A percentile compares a stretch with the other conserved stretches of the same genome.
Evolutionary conservation across 1,140 invertebrate genomes (phyloP).

Genomic region (Drosophila nigrodunni): DNA sequence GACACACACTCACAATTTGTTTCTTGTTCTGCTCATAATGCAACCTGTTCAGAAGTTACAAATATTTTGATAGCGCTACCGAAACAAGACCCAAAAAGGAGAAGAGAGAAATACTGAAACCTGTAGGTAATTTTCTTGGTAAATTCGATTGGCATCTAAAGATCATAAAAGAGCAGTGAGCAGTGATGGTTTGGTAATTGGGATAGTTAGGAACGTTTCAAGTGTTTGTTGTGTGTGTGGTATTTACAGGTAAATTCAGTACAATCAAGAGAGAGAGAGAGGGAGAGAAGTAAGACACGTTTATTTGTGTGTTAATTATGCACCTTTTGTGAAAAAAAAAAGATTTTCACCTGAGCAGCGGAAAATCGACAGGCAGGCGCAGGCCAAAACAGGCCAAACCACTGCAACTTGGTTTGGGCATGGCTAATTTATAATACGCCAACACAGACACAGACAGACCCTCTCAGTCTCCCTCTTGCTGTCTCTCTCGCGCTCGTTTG

Average conservation of each 20-base stretch:
- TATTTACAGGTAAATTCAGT: conserved; percentile 53
- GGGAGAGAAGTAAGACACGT: neutral
- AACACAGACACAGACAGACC: neutral
- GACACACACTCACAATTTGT: conserved; percentile 60
- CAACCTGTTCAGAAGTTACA: conserved; percentile 63
- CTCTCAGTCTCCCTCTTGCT: conserved; percentile 1
- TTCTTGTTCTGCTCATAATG: conserved; percentile 36
- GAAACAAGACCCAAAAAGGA: conserved; percentile 5
- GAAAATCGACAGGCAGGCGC: conserved; percentile 36
- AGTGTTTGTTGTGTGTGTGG: conserved; percentile 51
- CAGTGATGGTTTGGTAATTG: conserved; percentile 32
- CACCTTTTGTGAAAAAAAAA: conserved; percentile 37
- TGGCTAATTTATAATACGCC: conserved; percentile 47
- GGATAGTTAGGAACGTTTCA: conserved; percentile 32
- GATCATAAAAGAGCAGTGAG: conserved; percentile 57
- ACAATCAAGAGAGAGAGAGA: neutral
- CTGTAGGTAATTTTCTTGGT: conserved; percentile 56
- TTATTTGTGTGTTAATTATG: conserved; percentile 47
- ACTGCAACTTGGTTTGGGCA: conserved; percentile 39
- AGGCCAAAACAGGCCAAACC: conserved; percentile 46
- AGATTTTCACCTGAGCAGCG: conserved; percentile 48
- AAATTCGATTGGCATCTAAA: conserved; percentile 71
- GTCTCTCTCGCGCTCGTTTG: neutral
- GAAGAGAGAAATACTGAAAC: neutral
- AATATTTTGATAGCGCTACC: conserved; percentile 72